phyloP scores from a whole-genome alignment of 2,113 vertebrate species.

The Camelus bactrianus region DNA sequence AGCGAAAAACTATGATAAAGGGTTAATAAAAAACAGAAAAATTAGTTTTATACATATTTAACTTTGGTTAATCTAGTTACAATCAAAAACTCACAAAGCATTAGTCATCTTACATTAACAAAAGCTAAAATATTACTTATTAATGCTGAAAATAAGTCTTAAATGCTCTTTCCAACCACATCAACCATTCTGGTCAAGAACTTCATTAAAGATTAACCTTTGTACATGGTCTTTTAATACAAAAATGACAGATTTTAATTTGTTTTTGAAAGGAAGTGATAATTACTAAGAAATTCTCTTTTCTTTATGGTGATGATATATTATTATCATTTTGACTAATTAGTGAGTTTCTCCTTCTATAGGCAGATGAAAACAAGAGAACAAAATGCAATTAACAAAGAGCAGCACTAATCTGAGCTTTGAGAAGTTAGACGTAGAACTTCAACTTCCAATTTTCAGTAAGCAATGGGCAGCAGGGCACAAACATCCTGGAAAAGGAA shows the following conservation, averaged over 20 bases:
- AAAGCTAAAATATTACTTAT: slow-evolving; percentile 12
- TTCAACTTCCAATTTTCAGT: neutral
- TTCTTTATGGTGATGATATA: neutral
- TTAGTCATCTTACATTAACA: neutral
- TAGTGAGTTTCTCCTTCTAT: neutral
- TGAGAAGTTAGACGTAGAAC: neutral
- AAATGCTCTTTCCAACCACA: neutral
- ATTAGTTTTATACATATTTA: neutral
- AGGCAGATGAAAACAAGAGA: neutral
- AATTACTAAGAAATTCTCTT: neutral
- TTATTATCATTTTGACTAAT: neutral
- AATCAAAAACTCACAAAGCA: neutral
- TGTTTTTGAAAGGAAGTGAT: slow-evolving; percentile 24
- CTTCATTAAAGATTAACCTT: slow-evolving; percentile 27
- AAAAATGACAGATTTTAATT: slow-evolving; percentile 24
- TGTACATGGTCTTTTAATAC: neutral
- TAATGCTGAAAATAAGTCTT: slow-evolving; percentile 15
- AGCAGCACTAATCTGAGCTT: neutral
- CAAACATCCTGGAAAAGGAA: neutral
- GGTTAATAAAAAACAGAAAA: slow-evolving; percentile 7
- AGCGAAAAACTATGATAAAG: neutral
- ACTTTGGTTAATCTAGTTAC: neutral
- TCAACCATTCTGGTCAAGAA: slow-evolving; percentile 48
- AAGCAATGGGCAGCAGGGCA: neutral
- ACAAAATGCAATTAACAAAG: slow-evolving; percentile 42